These are phyloP conservation scores for Harpalus rubripes DNA, from an alignment of 2,888 invertebrate species.

Conservation along the genomic window DNA sequence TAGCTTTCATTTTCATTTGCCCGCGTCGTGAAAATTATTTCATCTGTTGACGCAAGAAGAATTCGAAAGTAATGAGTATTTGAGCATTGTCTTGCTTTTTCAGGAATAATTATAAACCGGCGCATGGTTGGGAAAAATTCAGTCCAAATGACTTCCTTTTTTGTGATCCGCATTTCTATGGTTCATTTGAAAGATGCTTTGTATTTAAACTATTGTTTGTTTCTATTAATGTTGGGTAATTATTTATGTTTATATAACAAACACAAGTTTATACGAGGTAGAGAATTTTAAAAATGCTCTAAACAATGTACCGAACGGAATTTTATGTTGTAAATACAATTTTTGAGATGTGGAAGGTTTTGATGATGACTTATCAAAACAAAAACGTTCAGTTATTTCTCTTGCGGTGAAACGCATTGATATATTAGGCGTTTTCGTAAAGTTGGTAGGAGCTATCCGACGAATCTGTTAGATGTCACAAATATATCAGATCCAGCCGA, in stretches of 20 bases:
- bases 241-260: constrained; percentile 17
- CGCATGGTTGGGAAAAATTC: constrained; percentile 38
- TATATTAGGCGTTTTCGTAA: too few species aligned
- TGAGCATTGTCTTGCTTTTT: constrained; percentile 39
- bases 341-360: too few species aligned
- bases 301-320: too few species aligned
- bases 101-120: constrained; percentile 28
- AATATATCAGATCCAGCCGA: too few species aligned
- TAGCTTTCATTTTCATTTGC: constrained; percentile 28
- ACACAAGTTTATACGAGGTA: not conserved
- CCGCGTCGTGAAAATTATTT: constrained; percentile 52
- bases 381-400: too few species aligned
- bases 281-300: too few species aligned
- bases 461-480: too few species aligned
- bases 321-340: too few species aligned
- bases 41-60: constrained; percentile 47
- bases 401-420: too few species aligned
- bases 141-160: constrained; percentile 37
- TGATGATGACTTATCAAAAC: too few species aligned
- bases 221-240: constrained; percentile 9
- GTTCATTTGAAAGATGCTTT: not conserved
- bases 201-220: constrained; percentile 31
- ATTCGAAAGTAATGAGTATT: constrained; percentile 52
- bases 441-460: too few species aligned
- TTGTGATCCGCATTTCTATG: constrained; percentile 18